A percentile compares a stretch with the other conserved stretches of the same genome.
Conservation (phyloP, 2,797 vertebrate genomes). For the Oreochromis grahami region DNA sequence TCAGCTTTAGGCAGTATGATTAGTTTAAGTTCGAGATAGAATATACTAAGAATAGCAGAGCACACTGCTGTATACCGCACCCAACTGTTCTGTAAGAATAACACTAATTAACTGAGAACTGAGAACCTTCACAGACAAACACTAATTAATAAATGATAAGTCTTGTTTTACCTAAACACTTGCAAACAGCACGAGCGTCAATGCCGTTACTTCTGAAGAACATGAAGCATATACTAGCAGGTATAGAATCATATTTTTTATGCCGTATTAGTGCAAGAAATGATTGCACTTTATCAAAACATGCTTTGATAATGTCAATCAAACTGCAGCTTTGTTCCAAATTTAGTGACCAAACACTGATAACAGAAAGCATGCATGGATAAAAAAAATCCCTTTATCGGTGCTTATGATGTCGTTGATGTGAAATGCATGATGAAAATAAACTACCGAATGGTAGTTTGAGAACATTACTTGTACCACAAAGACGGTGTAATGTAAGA, state of each 20-base stretch:
- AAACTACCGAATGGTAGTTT: not conserved
- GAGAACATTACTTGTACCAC: not conserved
- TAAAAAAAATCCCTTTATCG: not conserved
- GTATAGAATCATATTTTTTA: not conserved
- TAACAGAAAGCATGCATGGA: not conserved
- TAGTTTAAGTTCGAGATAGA: constrained; percentile 55
- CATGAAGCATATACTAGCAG: not conserved
- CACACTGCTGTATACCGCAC: constrained; percentile 14
- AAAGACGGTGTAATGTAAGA: not conserved
- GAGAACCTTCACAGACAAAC: too few relatives aligned
- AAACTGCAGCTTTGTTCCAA: not conserved
- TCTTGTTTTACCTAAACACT: constrained; percentile 1
- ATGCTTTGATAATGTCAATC: not conserved
- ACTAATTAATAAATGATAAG: not conserved
- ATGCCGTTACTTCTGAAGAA: not conserved
- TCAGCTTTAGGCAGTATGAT: constrained; percentile 58
- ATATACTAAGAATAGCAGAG: constrained; percentile 38
- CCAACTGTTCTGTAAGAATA: constrained; percentile 17
- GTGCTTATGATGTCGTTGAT: not conserved
- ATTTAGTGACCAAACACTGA: not conserved
- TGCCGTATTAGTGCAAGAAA: not conserved
- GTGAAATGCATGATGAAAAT: not conserved
- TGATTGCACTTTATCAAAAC: not conserved
- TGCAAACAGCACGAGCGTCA: not conserved
- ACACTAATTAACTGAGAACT: constrained; percentile 36